These are phyloP conservation scores for Mesembrinibis cayennensis DNA, from an alignment of 2,113 vertebrate genomes.

Conservation along the genomic window DNA sequence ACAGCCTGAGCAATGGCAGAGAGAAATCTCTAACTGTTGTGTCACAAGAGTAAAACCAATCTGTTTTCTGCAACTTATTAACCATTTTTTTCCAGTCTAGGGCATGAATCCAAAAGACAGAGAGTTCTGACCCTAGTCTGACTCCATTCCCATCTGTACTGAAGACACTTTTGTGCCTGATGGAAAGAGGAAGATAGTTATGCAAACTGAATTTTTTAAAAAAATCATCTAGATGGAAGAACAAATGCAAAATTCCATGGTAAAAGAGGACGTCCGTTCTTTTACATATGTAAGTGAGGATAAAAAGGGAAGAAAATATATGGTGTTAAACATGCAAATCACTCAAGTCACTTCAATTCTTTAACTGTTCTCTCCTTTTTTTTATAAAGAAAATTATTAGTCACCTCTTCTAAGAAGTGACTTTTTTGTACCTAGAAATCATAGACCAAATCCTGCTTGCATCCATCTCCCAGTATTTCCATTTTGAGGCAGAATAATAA, in stretches of 20 bases:
- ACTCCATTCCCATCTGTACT: not conserved
- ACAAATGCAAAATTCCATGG: not conserved
- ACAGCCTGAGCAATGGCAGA: not conserved
- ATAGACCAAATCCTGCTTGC: not conserved
- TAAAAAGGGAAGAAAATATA: not conserved
- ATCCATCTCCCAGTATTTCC: not conserved
- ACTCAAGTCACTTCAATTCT: not conserved
- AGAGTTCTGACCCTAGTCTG: not conserved
- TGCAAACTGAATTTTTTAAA: rapidly evolving
- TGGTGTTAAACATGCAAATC: not conserved
- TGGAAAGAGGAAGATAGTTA: not conserved
- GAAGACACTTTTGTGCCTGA: not conserved
- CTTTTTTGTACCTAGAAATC: not conserved
- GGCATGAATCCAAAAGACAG: not conserved
- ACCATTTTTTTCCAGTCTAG: not conserved
- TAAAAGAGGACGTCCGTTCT: not conserved
- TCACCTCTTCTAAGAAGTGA: not conserved
- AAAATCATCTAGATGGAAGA: not conserved
- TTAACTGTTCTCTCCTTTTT: not conserved
- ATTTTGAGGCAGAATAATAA: slow-evolving; percentile 3
- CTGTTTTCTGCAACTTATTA: not conserved
- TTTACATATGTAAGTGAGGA: not conserved
- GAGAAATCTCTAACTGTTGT: not conserved
- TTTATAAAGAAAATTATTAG: not conserved
- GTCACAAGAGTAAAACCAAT: not conserved